Percentiles rank a stretch among this genome's conserved stretches.
Conservation (phyloP, 2,888 invertebrate species). For the Tiphia femorata region DNA sequence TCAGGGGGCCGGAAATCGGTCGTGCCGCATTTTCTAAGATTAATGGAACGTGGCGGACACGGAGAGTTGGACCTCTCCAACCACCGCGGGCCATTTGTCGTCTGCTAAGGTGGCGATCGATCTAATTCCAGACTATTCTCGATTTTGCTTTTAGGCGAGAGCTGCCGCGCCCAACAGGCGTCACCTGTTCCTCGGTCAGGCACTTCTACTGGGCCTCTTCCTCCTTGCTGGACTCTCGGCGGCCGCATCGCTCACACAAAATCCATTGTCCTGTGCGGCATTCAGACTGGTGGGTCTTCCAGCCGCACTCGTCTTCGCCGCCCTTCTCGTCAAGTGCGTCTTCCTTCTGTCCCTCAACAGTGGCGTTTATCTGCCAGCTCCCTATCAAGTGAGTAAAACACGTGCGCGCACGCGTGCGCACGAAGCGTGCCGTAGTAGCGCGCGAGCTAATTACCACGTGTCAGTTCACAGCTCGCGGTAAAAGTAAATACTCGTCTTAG, state of each 20-base stretch:
- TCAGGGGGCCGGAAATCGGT: no score
- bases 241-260: conserved; percentile 83
- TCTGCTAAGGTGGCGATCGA: no score
- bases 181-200: conserved; percentile 89
- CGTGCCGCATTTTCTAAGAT: no score
- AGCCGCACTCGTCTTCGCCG: conserved; percentile 89
- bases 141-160: conserved; percentile 74
- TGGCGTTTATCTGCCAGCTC: conserved; percentile 91
- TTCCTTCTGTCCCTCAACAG: conserved; percentile 92
- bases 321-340: conserved; percentile 93
- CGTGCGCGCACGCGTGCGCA: not conserved
- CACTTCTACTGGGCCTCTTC: conserved; percentile 86
- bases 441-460: no score
- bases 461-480: no score
- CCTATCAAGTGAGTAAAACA: conserved; percentile 80
- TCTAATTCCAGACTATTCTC: no score
- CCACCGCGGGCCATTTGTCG: no score
- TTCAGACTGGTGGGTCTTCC: conserved; percentile 86
- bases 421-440: not conserved
- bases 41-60: no score
- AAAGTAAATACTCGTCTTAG: no score
- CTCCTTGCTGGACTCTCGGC: conserved; percentile 85
- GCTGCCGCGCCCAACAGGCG: conserved; percentile 86
- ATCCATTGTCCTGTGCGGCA: conserved; percentile 83
- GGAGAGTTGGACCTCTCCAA: no score